These are phyloP conservation scores for Cyprinus carpio DNA, from an alignment of 2,113 vertebrate species.

Conservation along the genomic window DNA sequence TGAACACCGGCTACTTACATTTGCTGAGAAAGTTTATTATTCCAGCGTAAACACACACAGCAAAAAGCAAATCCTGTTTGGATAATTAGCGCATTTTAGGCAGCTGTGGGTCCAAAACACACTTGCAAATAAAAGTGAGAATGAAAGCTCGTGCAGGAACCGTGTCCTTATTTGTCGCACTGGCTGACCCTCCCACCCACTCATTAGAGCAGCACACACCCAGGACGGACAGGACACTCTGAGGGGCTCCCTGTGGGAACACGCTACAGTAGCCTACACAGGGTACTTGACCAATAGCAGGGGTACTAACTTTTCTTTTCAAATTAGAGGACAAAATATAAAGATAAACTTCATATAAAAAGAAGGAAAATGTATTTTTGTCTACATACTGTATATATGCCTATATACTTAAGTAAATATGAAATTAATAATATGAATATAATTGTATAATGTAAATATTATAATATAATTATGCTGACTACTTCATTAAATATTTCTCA, in stretches of 20 bases:
- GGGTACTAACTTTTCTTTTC: background rate
- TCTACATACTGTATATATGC: background rate
- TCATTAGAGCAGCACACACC: constrained; percentile 76
- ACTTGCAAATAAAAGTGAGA: constrained; percentile 80
- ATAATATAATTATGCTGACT: no score
- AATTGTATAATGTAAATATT: background rate
- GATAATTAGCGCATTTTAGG: constrained; percentile 62
- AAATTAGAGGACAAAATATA: background rate
- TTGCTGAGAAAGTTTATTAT: constrained; percentile 69
- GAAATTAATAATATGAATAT: background rate
- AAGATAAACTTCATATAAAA: background rate
- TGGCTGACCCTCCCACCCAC: constrained; percentile 96
- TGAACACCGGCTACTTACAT: constrained; percentile 71
- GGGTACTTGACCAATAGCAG: background rate
- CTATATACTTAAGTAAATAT: background rate
- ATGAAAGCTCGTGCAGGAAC: constrained; percentile 79
- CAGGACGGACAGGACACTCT: constrained; percentile 66
- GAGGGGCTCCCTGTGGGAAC: background rate
- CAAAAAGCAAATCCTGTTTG: constrained; percentile 61
- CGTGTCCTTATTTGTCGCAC: constrained; percentile 95
- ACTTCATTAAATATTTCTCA: background rate
- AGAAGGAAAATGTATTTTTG: no score
- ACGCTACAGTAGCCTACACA: background rate
- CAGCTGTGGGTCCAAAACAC: constrained; percentile 68
- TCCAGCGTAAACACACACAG: constrained; percentile 58